A percentile compares a stretch with the other conserved stretches of the same genome.
These are phyloP conservation scores for Melospiza melodia DNA, from an alignment of 2,113 vertebrate genomes.

Conservation along the genomic window DNA sequence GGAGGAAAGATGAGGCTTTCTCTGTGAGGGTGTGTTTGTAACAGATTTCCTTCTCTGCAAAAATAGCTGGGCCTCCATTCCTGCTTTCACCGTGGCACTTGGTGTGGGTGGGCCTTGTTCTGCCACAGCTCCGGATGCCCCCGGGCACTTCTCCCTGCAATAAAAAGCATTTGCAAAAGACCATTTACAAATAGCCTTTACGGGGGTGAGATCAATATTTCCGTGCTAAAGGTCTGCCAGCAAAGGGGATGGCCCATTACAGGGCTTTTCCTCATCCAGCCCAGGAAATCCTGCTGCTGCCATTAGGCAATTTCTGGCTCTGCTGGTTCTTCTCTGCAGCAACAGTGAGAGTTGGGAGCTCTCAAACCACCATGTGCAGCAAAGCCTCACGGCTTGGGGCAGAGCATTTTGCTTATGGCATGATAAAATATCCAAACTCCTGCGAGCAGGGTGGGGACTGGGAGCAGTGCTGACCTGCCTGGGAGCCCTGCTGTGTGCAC, in stretches of 20 bases:
- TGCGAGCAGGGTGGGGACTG: not conserved
- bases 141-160: not conserved
- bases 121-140: not conserved
- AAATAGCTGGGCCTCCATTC: not conserved
- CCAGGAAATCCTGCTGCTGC: not conserved
- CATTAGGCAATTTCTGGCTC: not conserved
- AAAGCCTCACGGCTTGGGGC: not conserved
- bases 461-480: not conserved
- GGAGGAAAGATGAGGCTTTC: not conserved
- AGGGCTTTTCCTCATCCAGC: not conserved
- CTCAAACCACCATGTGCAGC: not conserved
- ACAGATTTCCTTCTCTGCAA: not conserved
- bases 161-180: not conserved
- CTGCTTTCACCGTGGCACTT: not conserved
- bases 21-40: not conserved
- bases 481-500: not conserved
- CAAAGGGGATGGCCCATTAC: fast-evolving
- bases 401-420: not conserved
- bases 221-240: not conserved
- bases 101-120: not conserved
- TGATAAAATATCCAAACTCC: fast-evolving
- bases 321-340: not conserved
- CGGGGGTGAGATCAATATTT: not conserved
- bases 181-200: not conserved
- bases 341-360: not conserved